Base-by-base conservation (phyloP, 1,140 invertebrate genomes). In the Hyphantria cunea region DNA sequence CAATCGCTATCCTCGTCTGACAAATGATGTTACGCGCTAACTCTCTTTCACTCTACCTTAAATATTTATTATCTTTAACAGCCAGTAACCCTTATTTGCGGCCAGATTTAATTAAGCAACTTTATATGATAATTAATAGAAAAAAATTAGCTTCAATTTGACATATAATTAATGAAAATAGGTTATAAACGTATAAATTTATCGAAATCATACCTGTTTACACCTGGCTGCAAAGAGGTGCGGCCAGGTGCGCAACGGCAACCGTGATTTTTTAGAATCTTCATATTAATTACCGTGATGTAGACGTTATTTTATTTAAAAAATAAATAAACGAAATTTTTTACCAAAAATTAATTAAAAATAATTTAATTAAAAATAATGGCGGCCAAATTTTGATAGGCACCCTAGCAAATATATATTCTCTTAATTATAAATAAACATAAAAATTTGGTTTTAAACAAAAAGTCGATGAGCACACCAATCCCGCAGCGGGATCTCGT, bases 121-220 rank as follows among this genome's bases (percentile, higher is more conserved):
- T n/a, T 0, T 32, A 55, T 44, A 55, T 55, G 0, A 55, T 55
- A 25, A 45, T 13, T 3, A 6, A 44, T 11, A 45, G 41, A 55
- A 55, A 55, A 55, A 42, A 39, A n/a, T 15, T 55, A 55, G 41
- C 55, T 66, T 66, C 31, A 53, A 59, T 66, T 66, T 66, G 64
- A 32, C 52, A 51, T 60, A 51, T 42, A 54, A 41, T n/a, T 11
- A 52, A 47, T 31, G n/a, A 60, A 60, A 32, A 34, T 60, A 39
- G 7, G n/a, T 52, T 33, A 13, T 50, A 3, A 49, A 39, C 14
- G 56, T 34, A 49, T 37, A 55, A 39, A 39, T 65, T 4, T 55
- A 51, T 41, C 54, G 8, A 56, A 58, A 58, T 54, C 34, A 54
- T 33, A 51, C 32, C 33, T 56, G 45, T 45, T 66, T 60, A 48